A percentile compares a stretch with the other conserved stretches of the same genome.
Conservation (phyloP, 2,888 invertebrate species). For the Trachelus troglodyta region DNA sequence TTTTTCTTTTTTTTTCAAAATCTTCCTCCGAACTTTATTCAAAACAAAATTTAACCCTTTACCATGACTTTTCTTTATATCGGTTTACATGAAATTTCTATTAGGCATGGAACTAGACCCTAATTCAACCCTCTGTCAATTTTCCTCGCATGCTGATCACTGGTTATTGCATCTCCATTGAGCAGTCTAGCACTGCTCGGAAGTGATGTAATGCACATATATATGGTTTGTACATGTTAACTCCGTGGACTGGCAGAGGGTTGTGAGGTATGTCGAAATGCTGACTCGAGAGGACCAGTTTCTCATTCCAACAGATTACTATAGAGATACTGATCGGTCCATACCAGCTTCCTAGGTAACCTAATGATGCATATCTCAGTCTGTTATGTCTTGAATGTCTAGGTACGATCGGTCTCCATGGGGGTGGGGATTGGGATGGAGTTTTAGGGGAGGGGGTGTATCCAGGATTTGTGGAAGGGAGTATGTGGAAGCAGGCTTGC, state of each 20-base stretch:
- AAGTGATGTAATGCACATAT: too few species aligned
- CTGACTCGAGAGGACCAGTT: background rate
- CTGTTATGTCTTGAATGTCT: slow-evolving; percentile 63
- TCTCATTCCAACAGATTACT: slow-evolving; percentile 1
- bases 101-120: too few species aligned
- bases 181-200: too few species aligned
- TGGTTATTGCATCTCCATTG: too few species aligned
- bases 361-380: slow-evolving; percentile 57
- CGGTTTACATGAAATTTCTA: too few species aligned
- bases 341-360: slow-evolving; percentile 4
- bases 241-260: slow-evolving; percentile 5
- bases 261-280: slow-evolving; percentile 1
- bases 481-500: slow-evolving; percentile 45
- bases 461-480: slow-evolving; percentile 16
- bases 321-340: background rate
- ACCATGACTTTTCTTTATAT: too few species aligned
- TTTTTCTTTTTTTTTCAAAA: too few species aligned
- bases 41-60: too few species aligned
- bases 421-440: background rate
- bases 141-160: too few species aligned
- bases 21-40: too few species aligned
- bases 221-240: slow-evolving; percentile 5
- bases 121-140: too few species aligned
- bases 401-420: slow-evolving; percentile 35
- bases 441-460: slow-evolving; percentile 13